Evolutionary conservation across 1,140 invertebrate genomes (phyloP).

Genomic region (Procambarus virginalis): DNA sequence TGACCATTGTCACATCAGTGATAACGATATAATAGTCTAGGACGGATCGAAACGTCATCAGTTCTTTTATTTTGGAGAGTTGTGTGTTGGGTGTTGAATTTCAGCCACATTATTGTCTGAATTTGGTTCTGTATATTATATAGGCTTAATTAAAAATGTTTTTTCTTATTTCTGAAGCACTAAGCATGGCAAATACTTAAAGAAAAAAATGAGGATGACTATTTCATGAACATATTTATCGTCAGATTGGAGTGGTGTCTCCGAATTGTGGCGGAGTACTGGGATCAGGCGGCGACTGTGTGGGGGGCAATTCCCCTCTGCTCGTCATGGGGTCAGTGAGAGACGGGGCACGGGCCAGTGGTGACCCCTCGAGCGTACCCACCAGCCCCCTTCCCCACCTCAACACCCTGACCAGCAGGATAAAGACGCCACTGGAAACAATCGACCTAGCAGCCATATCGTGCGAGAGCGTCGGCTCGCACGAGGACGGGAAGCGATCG

Average conservation of each 20-base stretch:
- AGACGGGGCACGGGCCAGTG: not conserved
- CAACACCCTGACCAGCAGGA: not conserved
- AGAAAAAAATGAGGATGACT: too few relatives aligned
- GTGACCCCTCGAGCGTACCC: not conserved
- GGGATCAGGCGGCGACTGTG: not conserved
- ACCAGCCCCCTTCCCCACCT: not conserved
- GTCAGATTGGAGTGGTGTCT: not conserved
- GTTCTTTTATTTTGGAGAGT: too few relatives aligned
- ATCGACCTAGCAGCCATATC: slow-evolving; percentile 55
- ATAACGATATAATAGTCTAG: too few relatives aligned
- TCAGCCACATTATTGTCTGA: too few relatives aligned
- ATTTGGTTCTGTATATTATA: too few relatives aligned
- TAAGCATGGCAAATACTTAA: too few relatives aligned
- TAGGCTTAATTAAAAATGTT: too few relatives aligned
- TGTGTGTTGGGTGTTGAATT: too few relatives aligned
- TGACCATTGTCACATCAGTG: too few relatives aligned
- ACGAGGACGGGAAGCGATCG: not conserved
- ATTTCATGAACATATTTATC: not conserved
- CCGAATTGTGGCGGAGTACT: not conserved
- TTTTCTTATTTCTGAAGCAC: too few relatives aligned
- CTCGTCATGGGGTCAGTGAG: not conserved
- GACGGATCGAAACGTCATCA: too few relatives aligned
- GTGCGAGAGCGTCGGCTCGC: slow-evolving; percentile 10
- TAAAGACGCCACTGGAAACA: slow-evolving; percentile 36
- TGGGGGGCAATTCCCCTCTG: not conserved